Evolutionary conservation across 2,888 invertebrate genomes (phyloP), one percentile per base, ranked within the genome.

Genomic region (Trichopria drosophilae): DNA sequence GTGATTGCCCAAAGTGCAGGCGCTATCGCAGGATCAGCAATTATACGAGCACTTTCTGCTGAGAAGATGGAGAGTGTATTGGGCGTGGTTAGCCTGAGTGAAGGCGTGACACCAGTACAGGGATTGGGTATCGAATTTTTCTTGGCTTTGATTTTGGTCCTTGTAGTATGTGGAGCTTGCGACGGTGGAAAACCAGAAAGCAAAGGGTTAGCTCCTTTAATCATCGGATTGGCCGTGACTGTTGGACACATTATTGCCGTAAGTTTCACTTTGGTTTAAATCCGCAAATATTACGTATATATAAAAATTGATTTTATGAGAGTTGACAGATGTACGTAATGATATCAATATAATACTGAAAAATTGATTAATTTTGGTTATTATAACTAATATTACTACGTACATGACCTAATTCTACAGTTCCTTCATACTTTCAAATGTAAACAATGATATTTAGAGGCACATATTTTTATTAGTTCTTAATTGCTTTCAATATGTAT

Each of bases 41-140:
- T 88, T 16, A 77, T 91, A 48, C 85, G 84, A 76, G 87, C 87
- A 1, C 77, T 92, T 62, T 85, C 89, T 5, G 85, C 89, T 2
- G 82, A 83, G 10, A 64, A 69, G 3, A 66, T 72, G 58, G 84
- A 86, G 26, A 78, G 78, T 4, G 79, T 77, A 2, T 78, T 92
- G 24, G 93, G 93, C 0, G 80, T 83, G 55, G 92, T 93, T 0
- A 71, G 67, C 0, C 77, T 93, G 10, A 80, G 82, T 1, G 54
- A 68, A 2, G 80, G 81, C 31, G 78, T 92, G 16, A 82, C 82
- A 0, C 79, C 84, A 1, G 81, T 87, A 1, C 93, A 94, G 77
- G 94, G 90, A 4, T 82, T 94, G 66, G 93, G 92, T 26, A 83
- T 94, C 57, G 95, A 95, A 75, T 91, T 93, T 78, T 86, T 93